These are phyloP conservation scores for Patiria miniata DNA, from an alignment of 35 echinoderm and acorn worm genomes.

Conservation along the genomic window DNA sequence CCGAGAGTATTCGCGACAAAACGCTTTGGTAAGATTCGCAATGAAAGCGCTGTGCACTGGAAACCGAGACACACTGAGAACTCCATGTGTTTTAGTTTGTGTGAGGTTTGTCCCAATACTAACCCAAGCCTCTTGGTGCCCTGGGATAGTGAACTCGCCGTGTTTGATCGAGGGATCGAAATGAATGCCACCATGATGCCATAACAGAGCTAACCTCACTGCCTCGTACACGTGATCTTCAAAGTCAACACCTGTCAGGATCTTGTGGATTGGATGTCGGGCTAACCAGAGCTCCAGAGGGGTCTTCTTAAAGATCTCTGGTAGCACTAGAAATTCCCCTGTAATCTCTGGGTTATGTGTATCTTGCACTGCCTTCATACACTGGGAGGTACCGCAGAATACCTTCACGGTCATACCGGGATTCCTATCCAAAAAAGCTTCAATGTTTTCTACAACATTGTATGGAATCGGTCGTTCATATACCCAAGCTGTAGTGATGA, in stretches of 20 bases:
- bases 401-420: not conserved
- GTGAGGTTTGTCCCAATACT: not conserved
- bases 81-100: not conserved
- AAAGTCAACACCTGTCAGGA: not conserved
- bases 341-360: not conserved
- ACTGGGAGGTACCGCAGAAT: constrained; percentile 1
- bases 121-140: not conserved
- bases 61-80: not conserved
- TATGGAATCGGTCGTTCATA: not conserved
- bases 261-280: not conserved
- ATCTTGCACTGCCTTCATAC: not conserved
- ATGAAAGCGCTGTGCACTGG: not conserved
- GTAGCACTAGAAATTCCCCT: not conserved
- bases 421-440: not conserved
- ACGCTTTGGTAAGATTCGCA: not conserved
- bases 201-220: not conserved
- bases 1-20: not conserved
- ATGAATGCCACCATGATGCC: not conserved
- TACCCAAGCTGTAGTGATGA: not conserved
- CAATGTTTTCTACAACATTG: not conserved
- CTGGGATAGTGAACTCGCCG: not conserved
- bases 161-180: not conserved
- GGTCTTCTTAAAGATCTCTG: not conserved
- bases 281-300: not conserved
- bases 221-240: constrained; percentile 1